Conservation (phyloP, 2,113 vertebrate species). For the Haliaeetus leucogaster region DNA sequence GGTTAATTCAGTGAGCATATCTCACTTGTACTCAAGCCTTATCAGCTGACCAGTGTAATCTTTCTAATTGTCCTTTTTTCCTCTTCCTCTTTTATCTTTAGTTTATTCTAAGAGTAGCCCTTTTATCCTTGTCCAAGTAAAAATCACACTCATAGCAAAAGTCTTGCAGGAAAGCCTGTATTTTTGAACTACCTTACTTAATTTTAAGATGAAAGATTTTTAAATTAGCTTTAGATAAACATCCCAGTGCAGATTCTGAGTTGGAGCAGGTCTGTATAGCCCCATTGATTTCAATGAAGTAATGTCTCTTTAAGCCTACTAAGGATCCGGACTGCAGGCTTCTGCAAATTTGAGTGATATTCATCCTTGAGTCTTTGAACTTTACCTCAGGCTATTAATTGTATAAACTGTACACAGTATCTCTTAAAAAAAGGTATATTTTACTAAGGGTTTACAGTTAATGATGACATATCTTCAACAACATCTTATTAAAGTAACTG, state of each 20-base stretch:
- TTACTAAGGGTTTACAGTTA: background rate
- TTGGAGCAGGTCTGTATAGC: background rate
- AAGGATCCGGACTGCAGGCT: background rate
- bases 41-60: background rate
- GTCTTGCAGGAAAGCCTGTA: background rate
- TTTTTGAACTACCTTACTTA: background rate
- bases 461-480: background rate
- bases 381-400: background rate
- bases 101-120: background rate
- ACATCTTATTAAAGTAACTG: background rate
- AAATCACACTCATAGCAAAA: background rate
- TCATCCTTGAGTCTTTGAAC: background rate
- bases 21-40: background rate
- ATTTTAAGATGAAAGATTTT: constrained; percentile 14
- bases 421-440: background rate
- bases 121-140: background rate
- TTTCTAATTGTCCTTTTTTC: background rate
- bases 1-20: background rate
- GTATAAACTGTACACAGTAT: background rate
- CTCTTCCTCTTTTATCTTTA: background rate
- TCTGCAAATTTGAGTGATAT: background rate
- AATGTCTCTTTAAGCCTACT: background rate
- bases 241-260: background rate
- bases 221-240: constrained; percentile 7
- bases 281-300: background rate